Percentiles rank a stretch among this genome's conserved stretches.
These are phyloP conservation scores for Eueremaeus valkanovi DNA, from an alignment of 2,888 invertebrate species.

Conservation along the genomic window DNA sequence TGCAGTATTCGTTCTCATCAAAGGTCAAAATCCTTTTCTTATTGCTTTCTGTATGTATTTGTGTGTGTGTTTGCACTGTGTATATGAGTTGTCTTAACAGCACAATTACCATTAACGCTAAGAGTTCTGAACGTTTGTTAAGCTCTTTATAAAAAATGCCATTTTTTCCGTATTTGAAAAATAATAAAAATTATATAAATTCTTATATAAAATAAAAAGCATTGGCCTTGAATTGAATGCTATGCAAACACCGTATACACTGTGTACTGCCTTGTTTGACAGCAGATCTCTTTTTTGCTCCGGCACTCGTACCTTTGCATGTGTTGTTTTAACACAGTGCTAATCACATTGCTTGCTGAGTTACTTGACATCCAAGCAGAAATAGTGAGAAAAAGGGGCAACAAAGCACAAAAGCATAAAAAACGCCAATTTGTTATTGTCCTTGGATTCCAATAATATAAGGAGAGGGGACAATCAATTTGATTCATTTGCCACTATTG, in stretches of 20 bases:
- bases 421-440: conserved; percentile 19
- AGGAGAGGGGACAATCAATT: conserved; percentile 4
- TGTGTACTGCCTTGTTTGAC: conserved; percentile 23
- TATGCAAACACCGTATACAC: conserved; percentile 22
- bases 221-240: conserved; percentile 13
- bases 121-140: conserved; percentile 1
- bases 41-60: no score
- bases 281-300: conserved; percentile 10
- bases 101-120: conserved; percentile 17
- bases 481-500: conserved; percentile 15
- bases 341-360: neutral
- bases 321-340: conserved; percentile 30
- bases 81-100: conserved; percentile 28
- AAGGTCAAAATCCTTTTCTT: conserved; percentile 26
- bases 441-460: neutral
- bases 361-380: conserved; percentile 34
- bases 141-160: conserved; percentile 12
- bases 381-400: conserved; percentile 11
- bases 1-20: conserved; percentile 21
- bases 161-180: conserved; percentile 16
- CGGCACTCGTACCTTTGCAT: neutral
- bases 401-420: conserved; percentile 8
- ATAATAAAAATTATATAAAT: no score
- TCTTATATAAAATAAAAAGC: conserved; percentile 6
- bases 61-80: neutral